phyloP scores from a whole-genome alignment of 2,113 vertebrate genomes.

The Gallinago media region DNA sequence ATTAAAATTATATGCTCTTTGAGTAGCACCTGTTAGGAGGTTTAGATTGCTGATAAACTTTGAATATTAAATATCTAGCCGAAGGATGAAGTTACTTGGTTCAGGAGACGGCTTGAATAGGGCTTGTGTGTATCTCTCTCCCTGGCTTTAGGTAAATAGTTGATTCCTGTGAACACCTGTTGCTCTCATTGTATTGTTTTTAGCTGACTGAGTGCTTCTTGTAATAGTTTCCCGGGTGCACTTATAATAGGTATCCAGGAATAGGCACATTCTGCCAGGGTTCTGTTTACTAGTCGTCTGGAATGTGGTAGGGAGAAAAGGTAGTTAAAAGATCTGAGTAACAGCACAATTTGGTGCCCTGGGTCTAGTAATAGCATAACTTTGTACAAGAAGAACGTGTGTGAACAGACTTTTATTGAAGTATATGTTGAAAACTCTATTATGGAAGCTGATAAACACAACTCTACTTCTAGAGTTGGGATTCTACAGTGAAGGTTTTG shows the following conservation, averaged over 20 bases:
- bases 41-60: slow-evolving; percentile 23
- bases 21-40: slow-evolving; percentile 16
- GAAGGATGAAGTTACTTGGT: slow-evolving; percentile 24
- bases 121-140: neutral
- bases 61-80: slow-evolving; percentile 1
- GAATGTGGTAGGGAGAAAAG: neutral
- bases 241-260: slow-evolving; percentile 5
- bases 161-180: slow-evolving; percentile 31
- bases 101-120: neutral
- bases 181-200: neutral
- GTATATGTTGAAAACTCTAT: neutral
- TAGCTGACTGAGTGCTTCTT: neutral
- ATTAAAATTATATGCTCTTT: neutral
- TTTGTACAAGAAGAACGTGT: neutral
- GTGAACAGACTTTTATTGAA: slow-evolving; percentile 8
- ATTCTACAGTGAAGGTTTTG: neutral
- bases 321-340: neutral
- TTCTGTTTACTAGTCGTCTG: slow-evolving; percentile 15
- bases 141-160: neutral
- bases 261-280: neutral
- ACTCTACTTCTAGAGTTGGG: neutral
- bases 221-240: slow-evolving; percentile 8
- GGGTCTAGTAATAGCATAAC: neutral
- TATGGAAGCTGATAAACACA: neutral
- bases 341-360: neutral